Evolutionary conservation across 2,888 invertebrate genomes (phyloP).

Genomic region (Dione juno): DNA sequence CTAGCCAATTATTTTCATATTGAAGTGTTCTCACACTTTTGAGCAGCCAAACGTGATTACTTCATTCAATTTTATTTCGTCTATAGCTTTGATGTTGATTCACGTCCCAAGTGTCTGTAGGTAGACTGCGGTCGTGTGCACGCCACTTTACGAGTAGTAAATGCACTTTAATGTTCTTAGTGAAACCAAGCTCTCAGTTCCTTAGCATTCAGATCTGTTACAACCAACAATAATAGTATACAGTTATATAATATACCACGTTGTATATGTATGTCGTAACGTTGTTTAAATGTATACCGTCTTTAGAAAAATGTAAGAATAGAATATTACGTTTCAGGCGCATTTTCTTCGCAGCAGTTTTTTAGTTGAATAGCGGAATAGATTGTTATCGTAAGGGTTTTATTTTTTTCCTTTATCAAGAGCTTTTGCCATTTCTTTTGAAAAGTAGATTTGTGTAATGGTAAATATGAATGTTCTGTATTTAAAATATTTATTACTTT

Average conservation of each 20-base stretch:
- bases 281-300: constrained; percentile 40
- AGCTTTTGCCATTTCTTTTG: constrained; percentile 34
- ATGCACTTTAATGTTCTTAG: constrained; percentile 48
- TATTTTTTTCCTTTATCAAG: constrained; percentile 36
- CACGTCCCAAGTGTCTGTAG: constrained; percentile 45
- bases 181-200: constrained; percentile 44
- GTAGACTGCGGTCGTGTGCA: constrained; percentile 46
- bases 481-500: neutral
- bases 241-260: constrained; percentile 41
- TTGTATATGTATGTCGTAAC: constrained; percentile 35
- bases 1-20: neutral
- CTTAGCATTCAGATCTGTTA: constrained; percentile 45
- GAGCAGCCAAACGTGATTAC: constrained; percentile 23
- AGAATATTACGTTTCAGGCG: constrained; percentile 36
- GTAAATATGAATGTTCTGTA: constrained; percentile 10
- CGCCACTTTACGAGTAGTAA: constrained; percentile 50
- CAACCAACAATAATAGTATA: constrained; percentile 42
- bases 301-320: constrained; percentile 41
- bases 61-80: constrained; percentile 30
- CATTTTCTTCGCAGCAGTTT: constrained; percentile 40
- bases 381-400: constrained; percentile 35
- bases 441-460: constrained; percentile 27
- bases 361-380: constrained; percentile 33
- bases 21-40: neutral
- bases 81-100: constrained; percentile 39